Evolutionary conservation across 2,797 vertebrate genomes (phyloP), one percentile per base, ranked within the genome.

Genomic region (Lacerta bilineata): DNA sequence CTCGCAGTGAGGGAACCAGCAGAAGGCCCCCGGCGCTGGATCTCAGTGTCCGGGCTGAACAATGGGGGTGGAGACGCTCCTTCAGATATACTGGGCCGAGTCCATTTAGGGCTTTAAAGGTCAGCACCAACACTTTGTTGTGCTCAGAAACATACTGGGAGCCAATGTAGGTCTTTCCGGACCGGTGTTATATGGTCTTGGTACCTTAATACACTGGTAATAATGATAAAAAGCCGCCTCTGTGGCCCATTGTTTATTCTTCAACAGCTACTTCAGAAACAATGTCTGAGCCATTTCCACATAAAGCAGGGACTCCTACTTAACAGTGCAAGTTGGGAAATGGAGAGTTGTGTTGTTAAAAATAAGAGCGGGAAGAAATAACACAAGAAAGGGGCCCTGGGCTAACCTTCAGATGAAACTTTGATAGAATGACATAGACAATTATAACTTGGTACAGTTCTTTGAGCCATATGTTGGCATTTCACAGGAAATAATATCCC

Each of bases 321-420:
- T 46, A 29, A 55, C 50, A 15, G 50, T 36, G 36, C 86, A 84
- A 77, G 18, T 69, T 92, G 71, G 43, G 85, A 87, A 87, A 36
- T 11, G 29, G 29, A 79, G 6, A 15, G 77, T 91, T 80, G 39
- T 85, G 20, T 39, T 17, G 39, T 1, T n/a, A 17, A 11, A 85
- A 83, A 87, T 83, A 83, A 71, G 68, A 74, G 68, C 20, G 23
- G 72, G 55, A 83, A 83, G 36, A 61, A 83, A 61, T 8, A 59
- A 33, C 6, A 59, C n/a, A 23, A 83, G 90, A 84, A 8, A 41
- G 83, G 88, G 27, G 3, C 41, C 89, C 29, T 88, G 74, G 17
- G 88, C 89, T 92, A 90, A 88, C 66, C 25, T 41, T 83, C 4
- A 27, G 80, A 83, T 91, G 68, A 84, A 91, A 87, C 66, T 46